These are phyloP conservation scores for Drosophila pachea DNA, from an alignment of 1,140 invertebrate genomes.

Conservation along the genomic window DNA sequence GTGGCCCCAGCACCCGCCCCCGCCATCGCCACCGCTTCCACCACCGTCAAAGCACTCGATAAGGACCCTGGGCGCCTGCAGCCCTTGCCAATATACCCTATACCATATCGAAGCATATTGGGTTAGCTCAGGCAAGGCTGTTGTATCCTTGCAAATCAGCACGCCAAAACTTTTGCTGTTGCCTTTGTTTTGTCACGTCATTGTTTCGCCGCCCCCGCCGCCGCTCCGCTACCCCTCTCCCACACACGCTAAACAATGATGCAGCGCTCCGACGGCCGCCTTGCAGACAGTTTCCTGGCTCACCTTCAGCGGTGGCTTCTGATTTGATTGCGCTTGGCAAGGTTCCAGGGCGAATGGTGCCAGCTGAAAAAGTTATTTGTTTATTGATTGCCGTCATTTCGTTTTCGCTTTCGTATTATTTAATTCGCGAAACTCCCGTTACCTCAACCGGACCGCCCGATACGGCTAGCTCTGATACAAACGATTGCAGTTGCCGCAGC, in stretches of 20 bases:
- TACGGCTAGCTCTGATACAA: conserved; percentile 25
- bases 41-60: conserved; percentile 27
- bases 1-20: too few relatives aligned
- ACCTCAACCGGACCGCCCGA: conserved; percentile 37
- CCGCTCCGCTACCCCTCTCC: neutral
- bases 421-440: conserved; percentile 26
- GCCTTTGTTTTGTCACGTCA: conserved; percentile 52
- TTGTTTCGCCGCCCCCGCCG: conserved; percentile 29
- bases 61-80: neutral
- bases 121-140: conserved; percentile 31
- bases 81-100: conserved; percentile 5
- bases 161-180: conserved; percentile 43
- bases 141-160: conserved; percentile 50
- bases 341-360: conserved; percentile 33
- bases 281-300: conserved; percentile 28
- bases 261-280: conserved; percentile 17
- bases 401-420: conserved; percentile 37
- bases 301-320: conserved; percentile 18
- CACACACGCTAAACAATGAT: conserved; percentile 7
- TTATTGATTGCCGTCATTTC: conserved; percentile 48
- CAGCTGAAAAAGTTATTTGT: conserved; percentile 42
- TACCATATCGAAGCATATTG: conserved; percentile 31
- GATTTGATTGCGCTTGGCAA: conserved; percentile 39
- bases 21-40: too few relatives aligned
- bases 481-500: conserved; percentile 28